These are phyloP conservation scores for Amphiura filiformis DNA, from an alignment of 35 echinoderm and acorn worm genomes.

Conservation along the genomic window DNA sequence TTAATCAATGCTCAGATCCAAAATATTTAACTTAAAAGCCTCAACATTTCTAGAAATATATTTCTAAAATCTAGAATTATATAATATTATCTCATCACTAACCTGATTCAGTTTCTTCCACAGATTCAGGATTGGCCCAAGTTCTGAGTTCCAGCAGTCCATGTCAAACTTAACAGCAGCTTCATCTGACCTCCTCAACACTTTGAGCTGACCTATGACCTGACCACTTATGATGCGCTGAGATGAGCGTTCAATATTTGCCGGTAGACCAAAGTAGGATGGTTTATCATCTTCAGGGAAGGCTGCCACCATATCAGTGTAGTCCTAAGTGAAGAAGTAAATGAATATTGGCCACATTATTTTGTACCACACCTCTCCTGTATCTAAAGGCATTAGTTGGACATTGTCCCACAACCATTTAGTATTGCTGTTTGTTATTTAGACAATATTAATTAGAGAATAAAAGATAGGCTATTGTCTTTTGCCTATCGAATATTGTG, in stretches of 20 bases:
- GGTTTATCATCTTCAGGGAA: constrained; percentile 99
- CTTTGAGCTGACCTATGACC: constrained; percentile 94
- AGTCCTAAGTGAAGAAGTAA: constrained; percentile 58
- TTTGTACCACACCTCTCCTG: no score
- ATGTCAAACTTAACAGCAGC: constrained; percentile 95
- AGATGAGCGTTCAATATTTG: constrained; percentile 93
- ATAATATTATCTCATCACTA: no score
- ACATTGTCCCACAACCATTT: no score
- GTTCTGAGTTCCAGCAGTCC: constrained; percentile 90
- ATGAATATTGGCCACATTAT: background rate
- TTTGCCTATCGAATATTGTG: no score
- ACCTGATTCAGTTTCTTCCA: constrained; percentile 99
- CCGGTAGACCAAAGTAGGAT: constrained; percentile 93
- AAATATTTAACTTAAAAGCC: no score
- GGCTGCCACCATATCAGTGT: constrained; percentile 64
- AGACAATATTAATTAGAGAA: no score
- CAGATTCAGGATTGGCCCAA: constrained; percentile 80
- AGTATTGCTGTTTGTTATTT: no score
- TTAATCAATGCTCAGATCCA: no score
- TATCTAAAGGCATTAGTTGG: no score
- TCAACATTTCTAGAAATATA: no score
- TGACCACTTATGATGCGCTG: constrained; percentile 88
- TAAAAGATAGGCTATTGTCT: no score
- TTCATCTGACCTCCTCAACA: constrained; percentile 79
- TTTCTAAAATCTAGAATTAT: no score